Conservation (phyloP, 2,888 invertebrate species). For the Blastobasis adustella region DNA sequence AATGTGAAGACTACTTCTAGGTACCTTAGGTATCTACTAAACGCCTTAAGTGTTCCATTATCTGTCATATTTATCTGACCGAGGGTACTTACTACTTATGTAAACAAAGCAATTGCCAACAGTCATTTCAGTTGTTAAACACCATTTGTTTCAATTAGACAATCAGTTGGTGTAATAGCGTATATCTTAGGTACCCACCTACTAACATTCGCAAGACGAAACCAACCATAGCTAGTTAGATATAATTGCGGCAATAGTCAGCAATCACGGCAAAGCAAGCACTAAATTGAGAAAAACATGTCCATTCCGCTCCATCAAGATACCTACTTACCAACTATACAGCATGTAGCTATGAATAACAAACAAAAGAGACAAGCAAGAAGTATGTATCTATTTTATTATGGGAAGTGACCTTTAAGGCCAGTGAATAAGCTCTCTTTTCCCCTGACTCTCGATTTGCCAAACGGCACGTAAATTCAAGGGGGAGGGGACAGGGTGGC, state of each 20-base stretch:
- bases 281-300: conserved; percentile 1
- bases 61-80: too few relatives aligned
- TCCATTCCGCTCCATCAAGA: conserved; percentile 3
- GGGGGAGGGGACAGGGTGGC: conserved; percentile 57
- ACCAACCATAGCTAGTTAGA: background rate
- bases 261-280: conserved; percentile 4
- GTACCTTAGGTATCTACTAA: too few relatives aligned
- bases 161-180: background rate
- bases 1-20: too few relatives aligned
- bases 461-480: conserved; percentile 17
- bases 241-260: background rate
- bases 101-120: too few relatives aligned
- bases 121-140: background rate
- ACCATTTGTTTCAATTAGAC: background rate
- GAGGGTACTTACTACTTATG: too few relatives aligned
- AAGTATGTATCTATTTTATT: conserved; percentile 28
- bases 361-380: conserved; percentile 52
- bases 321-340: conserved; percentile 22
- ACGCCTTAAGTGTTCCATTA: too few relatives aligned
- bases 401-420: conserved; percentile 17
- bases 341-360: conserved; percentile 22
- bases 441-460: conserved; percentile 21
- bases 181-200: background rate
- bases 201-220: background rate
- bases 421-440: conserved; percentile 22